Evolutionary conservation across 2,113 vertebrate species (phyloP), one percentile per base, ranked within the genome.

Genomic region (Oceanodroma tethys): DNA sequence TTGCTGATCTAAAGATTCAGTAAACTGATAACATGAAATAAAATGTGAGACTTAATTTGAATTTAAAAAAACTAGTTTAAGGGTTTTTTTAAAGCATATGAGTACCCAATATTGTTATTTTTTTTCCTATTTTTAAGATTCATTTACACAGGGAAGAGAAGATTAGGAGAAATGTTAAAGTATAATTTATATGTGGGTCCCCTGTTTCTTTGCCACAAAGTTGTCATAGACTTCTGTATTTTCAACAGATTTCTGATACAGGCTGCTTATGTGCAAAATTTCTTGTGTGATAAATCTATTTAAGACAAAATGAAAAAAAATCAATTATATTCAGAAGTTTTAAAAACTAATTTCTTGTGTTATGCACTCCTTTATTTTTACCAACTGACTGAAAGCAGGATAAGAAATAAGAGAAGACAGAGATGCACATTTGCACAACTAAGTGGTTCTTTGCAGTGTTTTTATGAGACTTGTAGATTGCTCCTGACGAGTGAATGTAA

Each of bases 401-500:
- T 62, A 73, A 83, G 60, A 87, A 67, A 18, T 56, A 47, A 83
- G 14, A 53, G 25, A 60, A 65, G 43, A 30, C 3, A 75, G 75
- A 91, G 62, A 72, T 88, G 19, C 50, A 6, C 66, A 32, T 95
- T 96, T 94, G 78, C 52, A 88, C 48, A 95, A n/a, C 66, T 63
- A 36, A 52, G 60, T 68, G 60, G 75, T 50, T 96, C 59, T 70
- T 79, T 62, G n/a, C 27, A 55, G 12, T 40, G 42, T 50, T 93
- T 71, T 62, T 75, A 15, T 76, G 48, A n/a, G 40, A 58, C 30
- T 73, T 86, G n/a, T 32, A 88, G 53, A 82, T 97, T 79, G 65
- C 95, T 97, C 97, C 96, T 97, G 92, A 94, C 93, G 48, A 95
- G 93, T 97, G 91, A 86, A 88, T 96, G 86, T 56, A 90, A 86